Conservation (phyloP, 2,113 vertebrate genomes). For the Kryptolebias marmoratus region DNA sequence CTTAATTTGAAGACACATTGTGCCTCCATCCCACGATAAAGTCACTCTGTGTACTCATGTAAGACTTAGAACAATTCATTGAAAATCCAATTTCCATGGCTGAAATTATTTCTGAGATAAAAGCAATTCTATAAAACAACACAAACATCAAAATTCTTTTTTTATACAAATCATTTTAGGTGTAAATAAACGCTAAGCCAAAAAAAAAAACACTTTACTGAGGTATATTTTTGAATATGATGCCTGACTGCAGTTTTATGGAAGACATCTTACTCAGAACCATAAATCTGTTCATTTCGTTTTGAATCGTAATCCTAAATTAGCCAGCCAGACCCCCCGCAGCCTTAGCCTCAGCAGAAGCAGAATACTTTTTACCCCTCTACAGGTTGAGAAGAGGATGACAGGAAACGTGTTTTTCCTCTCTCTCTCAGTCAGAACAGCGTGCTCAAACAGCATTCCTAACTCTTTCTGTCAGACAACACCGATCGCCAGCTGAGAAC, state of each 20-base stretch:
- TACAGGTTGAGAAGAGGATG: neutral
- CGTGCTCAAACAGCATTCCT: neutral
- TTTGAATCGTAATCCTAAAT: neutral
- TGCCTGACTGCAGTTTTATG: neutral
- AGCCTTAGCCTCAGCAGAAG: neutral
- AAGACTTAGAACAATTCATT: too few relatives aligned
- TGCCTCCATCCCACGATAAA: too few relatives aligned
- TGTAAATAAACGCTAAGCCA: too few relatives aligned
- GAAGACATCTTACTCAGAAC: neutral
- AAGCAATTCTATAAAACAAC: too few relatives aligned
- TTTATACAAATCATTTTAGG: too few relatives aligned
- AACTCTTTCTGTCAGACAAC: constrained; percentile 10
- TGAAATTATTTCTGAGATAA: too few relatives aligned
- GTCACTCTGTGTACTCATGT: too few relatives aligned
- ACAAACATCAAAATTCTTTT: too few relatives aligned
- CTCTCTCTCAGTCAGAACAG: neutral
- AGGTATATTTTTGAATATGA: neutral
- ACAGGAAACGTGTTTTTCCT: neutral
- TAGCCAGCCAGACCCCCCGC: neutral
- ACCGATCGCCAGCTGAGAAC: constrained; percentile 12
- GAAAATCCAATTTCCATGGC: too few relatives aligned
- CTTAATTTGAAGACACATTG: too few relatives aligned
- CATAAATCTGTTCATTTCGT: neutral
- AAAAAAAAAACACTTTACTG: neutral
- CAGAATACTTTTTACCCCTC: neutral